Base-by-base conservation (phyloP, 2,113 vertebrate species). In the Pseudolaguvia tuberculata region DNA sequence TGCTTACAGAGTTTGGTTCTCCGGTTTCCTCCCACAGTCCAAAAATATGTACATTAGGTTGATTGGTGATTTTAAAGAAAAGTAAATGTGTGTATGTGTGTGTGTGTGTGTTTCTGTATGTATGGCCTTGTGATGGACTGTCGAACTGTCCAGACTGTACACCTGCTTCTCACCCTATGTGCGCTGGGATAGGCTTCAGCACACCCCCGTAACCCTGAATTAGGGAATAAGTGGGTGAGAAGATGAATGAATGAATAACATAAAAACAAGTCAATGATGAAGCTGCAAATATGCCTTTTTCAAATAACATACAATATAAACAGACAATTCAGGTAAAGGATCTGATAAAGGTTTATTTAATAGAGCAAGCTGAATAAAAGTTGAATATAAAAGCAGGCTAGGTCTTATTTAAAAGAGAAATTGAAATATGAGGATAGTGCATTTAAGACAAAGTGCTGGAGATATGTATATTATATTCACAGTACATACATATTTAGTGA, bases 401-500 rank as follows among this genome's bases (percentile, higher is more conserved):
- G 10, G 51, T 47, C 6, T 14, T 6, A 12, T 27, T 56, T 20
- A 23, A 21, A 67, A 67, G 5, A 25, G 31, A 23, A 31, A 52
- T 63, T 65, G 4, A 42, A 15, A 55, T 21, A 42, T 21, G n/a
- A 23, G 13, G 2, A 21, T 25, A 65, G 31, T 56, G 10, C 53
- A 45, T 58, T 27, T 48, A 8, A 47, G 42, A 48, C 10, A 50
- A 14, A 20, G 56, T 45, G 42, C 23, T 61, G 27, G 35, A 78
- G 73, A 70, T 73, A 50, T 70, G 5, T 56, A 50, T 14, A 72
- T 6, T 11, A 13, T 25, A 25, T 79, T 74, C 53, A 78, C 78
- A 82, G 76, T 73, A 80, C 68, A 42, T 42, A 42, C 39, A 42
- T 8, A 77, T 78, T 65, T 66, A 58, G 21, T 45, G 42, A 42